A percentile compares a stretch with the other conserved stretches of the same genome.
Evolutionary conservation across 2,888 invertebrate genomes (phyloP).

Genomic region (Machimus atricapillus): DNA sequence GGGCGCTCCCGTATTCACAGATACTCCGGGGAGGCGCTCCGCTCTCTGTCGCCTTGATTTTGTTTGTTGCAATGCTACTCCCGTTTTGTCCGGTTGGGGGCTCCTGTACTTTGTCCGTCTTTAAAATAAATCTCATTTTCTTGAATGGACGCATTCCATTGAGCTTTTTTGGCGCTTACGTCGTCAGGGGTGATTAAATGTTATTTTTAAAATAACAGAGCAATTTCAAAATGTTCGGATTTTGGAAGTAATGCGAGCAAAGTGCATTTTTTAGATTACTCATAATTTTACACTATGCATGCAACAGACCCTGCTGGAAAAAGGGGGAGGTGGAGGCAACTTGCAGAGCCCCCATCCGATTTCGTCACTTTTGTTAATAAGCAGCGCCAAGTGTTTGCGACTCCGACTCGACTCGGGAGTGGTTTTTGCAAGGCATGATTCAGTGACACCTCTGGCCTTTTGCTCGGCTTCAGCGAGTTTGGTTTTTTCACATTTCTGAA

Average conservation of each 20-base stretch:
- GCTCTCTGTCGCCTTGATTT: not conserved
- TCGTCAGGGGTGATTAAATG: not conserved
- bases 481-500: not conserved
- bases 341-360: not conserved
- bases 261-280: not conserved
- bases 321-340: not conserved
- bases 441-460: not conserved
- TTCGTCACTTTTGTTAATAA: not conserved
- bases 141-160: not conserved
- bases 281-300: not conserved
- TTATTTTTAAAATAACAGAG: not conserved
- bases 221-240: not conserved
- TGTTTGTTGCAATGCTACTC: not conserved
- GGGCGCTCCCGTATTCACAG: not conserved
- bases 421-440: not conserved
- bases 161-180: not conserved
- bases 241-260: not conserved
- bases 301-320: not conserved
- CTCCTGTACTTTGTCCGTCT: not conserved
- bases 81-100: not conserved
- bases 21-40: not conserved
- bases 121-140: not conserved
- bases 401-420: not conserved
- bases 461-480: not conserved
- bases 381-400: not conserved